Conservation (phyloP, 1,140 invertebrate species). For the Nephila pilipes region DNA sequence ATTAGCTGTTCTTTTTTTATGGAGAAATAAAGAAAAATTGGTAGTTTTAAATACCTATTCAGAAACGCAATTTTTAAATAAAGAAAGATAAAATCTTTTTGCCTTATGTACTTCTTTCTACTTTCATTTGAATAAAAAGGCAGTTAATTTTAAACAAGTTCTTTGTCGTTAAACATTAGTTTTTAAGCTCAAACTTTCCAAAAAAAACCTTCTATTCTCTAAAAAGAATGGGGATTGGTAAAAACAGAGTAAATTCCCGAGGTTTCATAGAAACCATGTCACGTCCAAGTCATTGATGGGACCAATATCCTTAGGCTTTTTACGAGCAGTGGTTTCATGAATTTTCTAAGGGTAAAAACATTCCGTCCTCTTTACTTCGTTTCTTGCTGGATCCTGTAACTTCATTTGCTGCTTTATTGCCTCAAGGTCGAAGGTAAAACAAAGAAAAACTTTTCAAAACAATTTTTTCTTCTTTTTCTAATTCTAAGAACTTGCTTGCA, state of each 20-base stretch:
- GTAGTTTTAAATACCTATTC: not conserved
- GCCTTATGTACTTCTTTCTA: not conserved
- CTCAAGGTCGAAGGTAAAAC: conserved; percentile 28
- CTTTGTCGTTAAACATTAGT: not conserved
- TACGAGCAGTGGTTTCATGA: conserved; percentile 59
- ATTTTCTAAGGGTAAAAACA: conserved; percentile 41
- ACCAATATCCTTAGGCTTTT: conserved; percentile 59
- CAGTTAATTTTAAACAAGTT: not conserved
- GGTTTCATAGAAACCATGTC: conserved; percentile 5
- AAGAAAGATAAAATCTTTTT: not conserved
- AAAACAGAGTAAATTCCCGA: not conserved
- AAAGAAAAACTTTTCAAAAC: not conserved
- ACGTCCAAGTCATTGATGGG: conserved; percentile 62
- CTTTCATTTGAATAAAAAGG: not conserved
- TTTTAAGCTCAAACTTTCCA: not conserved
- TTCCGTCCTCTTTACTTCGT: not conserved
- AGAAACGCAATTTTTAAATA: not conserved
- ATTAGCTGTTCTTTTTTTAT: too few species aligned
- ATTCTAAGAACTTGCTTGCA: too few species aligned
- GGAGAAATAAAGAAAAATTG: too few species aligned
- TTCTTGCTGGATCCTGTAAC: conserved; percentile 3
- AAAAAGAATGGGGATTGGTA: not conserved
- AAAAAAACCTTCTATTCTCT: not conserved
- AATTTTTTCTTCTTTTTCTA: too few species aligned
- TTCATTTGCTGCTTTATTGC: conserved; percentile 56